These are phyloP conservation scores for Gari tellinella DNA, from an alignment of 2,888 invertebrate species.

Conservation along the genomic window DNA sequence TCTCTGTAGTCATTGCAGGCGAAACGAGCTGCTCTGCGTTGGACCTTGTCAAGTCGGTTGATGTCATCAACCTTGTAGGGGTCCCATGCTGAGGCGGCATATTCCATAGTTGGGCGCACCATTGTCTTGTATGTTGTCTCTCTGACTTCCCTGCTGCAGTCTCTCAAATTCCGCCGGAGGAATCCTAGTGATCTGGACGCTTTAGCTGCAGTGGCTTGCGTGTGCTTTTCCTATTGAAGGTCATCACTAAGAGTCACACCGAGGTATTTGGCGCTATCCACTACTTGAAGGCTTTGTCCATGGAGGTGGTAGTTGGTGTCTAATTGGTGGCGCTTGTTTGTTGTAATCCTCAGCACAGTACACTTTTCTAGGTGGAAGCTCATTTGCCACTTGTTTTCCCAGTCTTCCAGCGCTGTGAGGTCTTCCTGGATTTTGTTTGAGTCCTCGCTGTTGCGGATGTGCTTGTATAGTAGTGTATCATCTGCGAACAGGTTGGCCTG, in stretches of 20 bases:
- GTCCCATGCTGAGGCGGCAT: slow-evolving; percentile 11
- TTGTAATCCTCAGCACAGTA: neutral
- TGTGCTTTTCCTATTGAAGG: slow-evolving; percentile 7
- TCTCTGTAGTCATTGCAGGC: slow-evolving; percentile 16
- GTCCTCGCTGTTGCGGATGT: too few relatives aligned
- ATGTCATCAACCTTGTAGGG: neutral
- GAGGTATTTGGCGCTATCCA: neutral
- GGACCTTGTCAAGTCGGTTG: slow-evolving; percentile 14
- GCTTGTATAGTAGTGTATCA: too few relatives aligned
- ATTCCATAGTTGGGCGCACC: too few relatives aligned
- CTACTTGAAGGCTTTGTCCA: slow-evolving; percentile 5
- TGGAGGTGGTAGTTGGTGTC: slow-evolving; percentile 1
- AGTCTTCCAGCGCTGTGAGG: too few relatives aligned
- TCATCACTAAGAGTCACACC: slow-evolving; percentile 14
- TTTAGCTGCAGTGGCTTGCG: slow-evolving; percentile 8
- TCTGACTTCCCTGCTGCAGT: too few relatives aligned
- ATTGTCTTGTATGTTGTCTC: too few relatives aligned
- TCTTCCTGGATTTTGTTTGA: too few relatives aligned
- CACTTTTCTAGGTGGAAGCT: slow-evolving; percentile 22
- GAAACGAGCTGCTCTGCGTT: slow-evolving; percentile 3
- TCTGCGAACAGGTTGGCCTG: too few relatives aligned
- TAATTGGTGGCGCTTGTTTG: neutral
- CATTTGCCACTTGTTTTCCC: too few relatives aligned
- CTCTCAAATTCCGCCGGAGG: neutral
- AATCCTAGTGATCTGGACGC: too few relatives aligned